A percentile compares a stretch with the other conserved stretches of the same genome.
Conservation (phyloP, 2,113 vertebrate species). For the Thunnus thynnus region DNA sequence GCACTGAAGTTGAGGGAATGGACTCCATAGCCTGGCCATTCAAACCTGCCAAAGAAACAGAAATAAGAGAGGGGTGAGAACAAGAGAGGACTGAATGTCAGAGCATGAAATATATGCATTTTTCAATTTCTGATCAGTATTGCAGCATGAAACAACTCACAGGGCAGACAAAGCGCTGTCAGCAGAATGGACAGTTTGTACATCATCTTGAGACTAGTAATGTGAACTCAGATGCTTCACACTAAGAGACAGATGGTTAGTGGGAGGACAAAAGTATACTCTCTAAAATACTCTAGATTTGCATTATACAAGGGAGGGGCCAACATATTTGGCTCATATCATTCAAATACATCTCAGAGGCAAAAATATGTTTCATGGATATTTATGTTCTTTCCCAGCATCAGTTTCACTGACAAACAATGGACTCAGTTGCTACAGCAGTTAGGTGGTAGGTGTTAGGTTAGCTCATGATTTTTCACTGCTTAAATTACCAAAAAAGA, state of each 20-base stretch:
- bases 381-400: background rate
- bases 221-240: background rate
- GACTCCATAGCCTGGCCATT: conserved; percentile 60
- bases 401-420: background rate
- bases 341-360: background rate
- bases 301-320: conserved; percentile 11
- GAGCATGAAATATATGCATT: background rate
- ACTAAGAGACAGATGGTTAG: background rate
- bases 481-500: too few species aligned
- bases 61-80: background rate
- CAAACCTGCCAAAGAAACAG: conserved; percentile 40
- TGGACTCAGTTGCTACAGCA: too few species aligned
- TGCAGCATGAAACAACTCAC: background rate
- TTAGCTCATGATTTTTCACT: too few species aligned
- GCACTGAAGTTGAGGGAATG: conserved; percentile 39
- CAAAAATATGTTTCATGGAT: background rate
- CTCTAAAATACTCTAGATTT: conserved; percentile 1
- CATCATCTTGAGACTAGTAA: conserved; percentile 24
- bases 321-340: background rate
- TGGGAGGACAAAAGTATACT: background rate
- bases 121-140: background rate
- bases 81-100: background rate
- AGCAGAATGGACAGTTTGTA: conserved; percentile 34
- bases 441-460: too few species aligned
- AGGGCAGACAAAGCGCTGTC: conserved; percentile 33